These are phyloP conservation scores for Aphaenogaster floridana DNA, from an alignment of 1,140 invertebrate genomes.

Conservation along the genomic window DNA sequence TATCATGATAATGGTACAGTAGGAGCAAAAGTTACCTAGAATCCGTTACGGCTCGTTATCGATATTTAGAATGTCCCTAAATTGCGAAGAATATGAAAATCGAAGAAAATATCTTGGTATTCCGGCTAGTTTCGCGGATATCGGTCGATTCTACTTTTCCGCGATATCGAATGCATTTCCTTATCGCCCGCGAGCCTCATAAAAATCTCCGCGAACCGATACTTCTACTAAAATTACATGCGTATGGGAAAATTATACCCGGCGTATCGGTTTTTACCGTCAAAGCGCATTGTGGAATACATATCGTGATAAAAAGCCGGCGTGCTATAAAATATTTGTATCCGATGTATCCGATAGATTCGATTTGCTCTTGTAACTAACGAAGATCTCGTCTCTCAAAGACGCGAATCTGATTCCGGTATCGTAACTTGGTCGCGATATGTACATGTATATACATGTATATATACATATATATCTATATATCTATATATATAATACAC, in stretches of 20 bases:
- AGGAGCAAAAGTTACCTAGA: conserved; percentile 6
- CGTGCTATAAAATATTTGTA: conserved; percentile 22
- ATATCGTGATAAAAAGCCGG: not conserved
- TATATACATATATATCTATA: no score
- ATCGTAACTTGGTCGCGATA: conserved; percentile 31
- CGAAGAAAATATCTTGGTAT: not conserved
- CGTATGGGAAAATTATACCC: conserved; percentile 16
- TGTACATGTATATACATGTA: not conserved
- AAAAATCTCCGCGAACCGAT: conserved; percentile 27
- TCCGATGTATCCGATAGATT: not conserved
- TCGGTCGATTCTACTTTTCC: not conserved
- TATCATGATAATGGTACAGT: not conserved
- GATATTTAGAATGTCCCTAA: conserved; percentile 2
- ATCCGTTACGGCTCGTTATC: conserved; percentile 33
- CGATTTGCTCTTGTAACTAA: conserved; percentile 12
- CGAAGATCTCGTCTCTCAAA: conserved; percentile 46
- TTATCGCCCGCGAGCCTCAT: not conserved
- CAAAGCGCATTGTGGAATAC: conserved; percentile 21
- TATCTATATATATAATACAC: not conserved
- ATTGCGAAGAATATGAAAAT: not conserved
- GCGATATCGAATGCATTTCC: not conserved
- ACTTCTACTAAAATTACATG: conserved; percentile 13
- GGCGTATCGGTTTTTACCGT: conserved; percentile 4
- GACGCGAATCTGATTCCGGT: conserved; percentile 40
- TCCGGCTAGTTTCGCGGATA: not conserved